Evolutionary conservation across 2,888 invertebrate species (phyloP).

Genomic region (Romanomermis culicivorax): DNA sequence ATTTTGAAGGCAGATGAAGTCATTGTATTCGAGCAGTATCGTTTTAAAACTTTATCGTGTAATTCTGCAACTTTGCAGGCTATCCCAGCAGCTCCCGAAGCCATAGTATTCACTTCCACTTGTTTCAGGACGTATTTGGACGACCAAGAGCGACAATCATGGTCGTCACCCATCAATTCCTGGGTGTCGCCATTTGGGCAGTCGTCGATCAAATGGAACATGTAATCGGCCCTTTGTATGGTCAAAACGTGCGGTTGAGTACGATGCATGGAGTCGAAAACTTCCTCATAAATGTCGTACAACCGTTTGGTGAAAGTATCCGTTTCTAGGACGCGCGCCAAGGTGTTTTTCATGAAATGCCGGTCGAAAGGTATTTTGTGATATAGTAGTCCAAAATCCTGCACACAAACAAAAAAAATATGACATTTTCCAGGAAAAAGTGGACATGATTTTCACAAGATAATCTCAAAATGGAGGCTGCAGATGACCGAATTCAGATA

Average conservation of each 20-base stretch:
- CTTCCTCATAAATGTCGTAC: constrained; percentile 20
- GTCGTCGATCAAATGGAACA: not conserved
- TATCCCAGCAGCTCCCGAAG: constrained; percentile 81
- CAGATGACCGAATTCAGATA: no score
- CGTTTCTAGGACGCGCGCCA: constrained; percentile 20
- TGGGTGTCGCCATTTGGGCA: no score
- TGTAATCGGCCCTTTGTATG: not conserved
- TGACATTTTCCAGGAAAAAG: no score
- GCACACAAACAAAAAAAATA: no score
- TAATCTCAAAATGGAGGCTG: no score
- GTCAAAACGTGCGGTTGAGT: not conserved
- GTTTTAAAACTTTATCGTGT: constrained; percentile 36
- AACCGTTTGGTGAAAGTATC: constrained; percentile 23
- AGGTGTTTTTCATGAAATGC: constrained; percentile 21
- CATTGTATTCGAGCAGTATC: no score
- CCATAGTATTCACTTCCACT: constrained; percentile 92
- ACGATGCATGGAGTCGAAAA: constrained; percentile 16
- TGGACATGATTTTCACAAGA: no score
- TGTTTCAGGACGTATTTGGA: constrained; percentile 35
- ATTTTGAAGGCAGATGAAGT: no score
- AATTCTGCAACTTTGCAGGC: constrained; percentile 49
- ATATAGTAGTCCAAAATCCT: constrained; percentile 21
- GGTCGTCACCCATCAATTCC: not conserved
- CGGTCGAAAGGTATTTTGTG: constrained; percentile 21
- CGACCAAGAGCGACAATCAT: not conserved